Percentiles rank a stretch among this genome's conserved stretches.
phyloP scores from a whole-genome alignment of 2,113 vertebrate genomes.

The Tychaedon coryphoeus region DNA sequence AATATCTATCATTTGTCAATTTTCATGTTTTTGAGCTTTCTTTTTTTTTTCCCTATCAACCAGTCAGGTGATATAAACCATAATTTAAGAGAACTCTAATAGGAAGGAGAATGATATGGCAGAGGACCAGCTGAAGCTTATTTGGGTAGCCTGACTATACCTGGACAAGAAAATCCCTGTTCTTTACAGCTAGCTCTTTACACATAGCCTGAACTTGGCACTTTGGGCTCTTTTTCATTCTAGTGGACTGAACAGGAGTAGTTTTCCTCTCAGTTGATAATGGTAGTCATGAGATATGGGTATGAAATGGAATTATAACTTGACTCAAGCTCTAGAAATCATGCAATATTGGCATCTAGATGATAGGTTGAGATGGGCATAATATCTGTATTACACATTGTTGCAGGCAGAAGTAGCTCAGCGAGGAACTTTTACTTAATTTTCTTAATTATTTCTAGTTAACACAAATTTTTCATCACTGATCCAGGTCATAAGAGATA shows the following conservation, averaged over 20 bases:
- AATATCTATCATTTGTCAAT: neutral
- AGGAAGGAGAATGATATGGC: neutral
- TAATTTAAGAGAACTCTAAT: neutral
- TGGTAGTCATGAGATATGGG: neutral
- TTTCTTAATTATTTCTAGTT: neutral
- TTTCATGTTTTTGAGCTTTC: neutral
- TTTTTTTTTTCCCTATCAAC: neutral
- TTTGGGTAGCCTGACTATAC: neutral
- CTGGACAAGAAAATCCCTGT: neutral
- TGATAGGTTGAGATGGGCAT: neutral
- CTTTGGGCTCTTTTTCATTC: neutral
- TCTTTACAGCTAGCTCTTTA: neutral
- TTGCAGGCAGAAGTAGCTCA: neutral
- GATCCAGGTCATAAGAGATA: neutral
- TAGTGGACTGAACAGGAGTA: neutral
- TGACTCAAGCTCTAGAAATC: neutral
- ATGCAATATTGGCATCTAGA: neutral
- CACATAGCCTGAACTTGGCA: neutral
- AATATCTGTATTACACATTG: neutral
- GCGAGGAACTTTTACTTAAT: neutral
- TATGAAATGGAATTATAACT: neutral
- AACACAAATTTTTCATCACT: neutral
- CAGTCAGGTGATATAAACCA: neutral
- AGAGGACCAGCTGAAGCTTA: neutral
- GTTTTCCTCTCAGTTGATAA: neutral